phyloP scores from a whole-genome alignment of 2,888 invertebrate genomes.

The Serrognathus titanus region DNA sequence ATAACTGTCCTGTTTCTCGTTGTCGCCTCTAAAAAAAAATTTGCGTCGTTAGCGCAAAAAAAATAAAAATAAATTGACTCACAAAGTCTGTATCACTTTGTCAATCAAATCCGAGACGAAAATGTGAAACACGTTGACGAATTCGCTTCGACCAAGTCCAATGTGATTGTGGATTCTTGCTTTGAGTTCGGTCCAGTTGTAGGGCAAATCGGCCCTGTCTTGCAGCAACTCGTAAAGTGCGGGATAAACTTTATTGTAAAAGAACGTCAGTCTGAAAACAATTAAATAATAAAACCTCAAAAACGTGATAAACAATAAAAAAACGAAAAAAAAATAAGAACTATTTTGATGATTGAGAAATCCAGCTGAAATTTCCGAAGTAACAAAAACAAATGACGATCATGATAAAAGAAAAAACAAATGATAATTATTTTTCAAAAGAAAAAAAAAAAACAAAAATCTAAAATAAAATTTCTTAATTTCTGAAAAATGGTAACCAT shows the following conservation, averaged over 20 bases:
- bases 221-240: conserved; percentile 59
- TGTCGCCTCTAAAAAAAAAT: conserved; percentile 34
- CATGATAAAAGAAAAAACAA: too few relatives aligned
- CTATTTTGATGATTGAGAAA: too few relatives aligned
- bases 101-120: conserved; percentile 40
- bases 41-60: not conserved
- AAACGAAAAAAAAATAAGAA: too few relatives aligned
- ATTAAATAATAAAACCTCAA: not conserved
- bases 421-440: too few relatives aligned
- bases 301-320: too few relatives aligned
- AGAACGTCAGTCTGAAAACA: conserved; percentile 64
- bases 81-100: conserved; percentile 39
- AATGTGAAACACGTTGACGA: conserved; percentile 40
- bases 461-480: too few relatives aligned
- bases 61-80: conserved; percentile 25
- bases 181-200: conserved; percentile 29
- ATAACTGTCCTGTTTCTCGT: conserved; percentile 36
- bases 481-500: too few relatives aligned
- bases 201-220: conserved; percentile 30
- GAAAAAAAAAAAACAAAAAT: too few relatives aligned
- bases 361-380: too few relatives aligned
- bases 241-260: conserved; percentile 74
- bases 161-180: conserved; percentile 36
- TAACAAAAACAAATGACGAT: too few relatives aligned
- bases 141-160: conserved; percentile 37